Percentiles rank a stretch among this genome's conserved stretches.
These are phyloP conservation scores for Palythoa grandis DNA, from an alignment of 92 coral and sea anemone species.

Conservation along the genomic window DNA sequence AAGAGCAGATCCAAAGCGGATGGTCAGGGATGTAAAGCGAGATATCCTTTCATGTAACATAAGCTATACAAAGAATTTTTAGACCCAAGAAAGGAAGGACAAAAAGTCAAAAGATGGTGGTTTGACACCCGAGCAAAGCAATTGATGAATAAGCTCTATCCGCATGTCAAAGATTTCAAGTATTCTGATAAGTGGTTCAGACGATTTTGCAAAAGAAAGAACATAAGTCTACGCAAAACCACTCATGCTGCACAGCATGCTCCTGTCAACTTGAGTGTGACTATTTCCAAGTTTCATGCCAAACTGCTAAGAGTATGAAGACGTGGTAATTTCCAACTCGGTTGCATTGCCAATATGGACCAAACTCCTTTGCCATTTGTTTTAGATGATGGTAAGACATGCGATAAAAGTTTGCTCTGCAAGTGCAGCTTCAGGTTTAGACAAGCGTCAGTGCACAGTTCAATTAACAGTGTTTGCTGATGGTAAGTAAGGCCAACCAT, in stretches of 20 bases:
- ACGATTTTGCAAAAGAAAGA: constrained; percentile 12
- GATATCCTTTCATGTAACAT: no score
- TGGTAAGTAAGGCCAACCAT: constrained; percentile 13
- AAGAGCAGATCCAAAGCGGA: no score
- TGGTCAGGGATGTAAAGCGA: no score
- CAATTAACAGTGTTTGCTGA: constrained; percentile 48
- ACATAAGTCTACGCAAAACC: background rate
- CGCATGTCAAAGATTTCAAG: background rate
- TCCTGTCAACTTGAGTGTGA: constrained; percentile 1
- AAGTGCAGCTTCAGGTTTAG: constrained; percentile 43
- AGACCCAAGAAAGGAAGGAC: no score
- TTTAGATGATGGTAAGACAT: constrained; percentile 38
- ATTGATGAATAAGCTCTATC: background rate
- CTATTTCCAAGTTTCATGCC: constrained; percentile 12
- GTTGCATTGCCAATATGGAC: constrained; percentile 26
- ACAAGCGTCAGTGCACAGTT: no score
- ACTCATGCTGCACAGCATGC: constrained; percentile 47
- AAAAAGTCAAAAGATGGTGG: constrained; percentile 13
- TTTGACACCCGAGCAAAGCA: background rate
- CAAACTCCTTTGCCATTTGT: constrained; percentile 20
- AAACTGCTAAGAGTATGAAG: constrained; percentile 4
- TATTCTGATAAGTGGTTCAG: background rate
- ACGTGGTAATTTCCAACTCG: no score
- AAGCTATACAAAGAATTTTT: no score
- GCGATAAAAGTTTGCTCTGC: constrained; percentile 32